A percentile compares a stretch with the other conserved stretches of the same genome.
Evolutionary conservation across 64 coral and sea anemone genomes (phyloP).

Genomic region (Exaiptasia diaphana): DNA sequence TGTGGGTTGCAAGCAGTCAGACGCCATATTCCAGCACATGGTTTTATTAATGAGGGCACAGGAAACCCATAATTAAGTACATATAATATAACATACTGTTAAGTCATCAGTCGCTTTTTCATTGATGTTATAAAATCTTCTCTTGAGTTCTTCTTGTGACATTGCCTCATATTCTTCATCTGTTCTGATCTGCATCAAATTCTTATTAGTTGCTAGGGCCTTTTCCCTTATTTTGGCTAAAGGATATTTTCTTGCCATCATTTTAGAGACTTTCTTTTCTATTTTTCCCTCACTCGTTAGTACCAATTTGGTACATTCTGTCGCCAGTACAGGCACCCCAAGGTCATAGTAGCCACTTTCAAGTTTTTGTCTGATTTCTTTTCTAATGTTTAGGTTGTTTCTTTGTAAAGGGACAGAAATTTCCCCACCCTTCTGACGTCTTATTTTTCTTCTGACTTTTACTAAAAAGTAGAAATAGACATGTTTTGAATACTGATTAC

Average conservation of each 20-base stretch:
- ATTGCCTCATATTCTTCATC: neutral
- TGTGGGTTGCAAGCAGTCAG: too few relatives aligned
- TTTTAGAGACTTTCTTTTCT: neutral
- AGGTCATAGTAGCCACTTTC: conserved; percentile 8
- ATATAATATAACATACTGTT: too few relatives aligned
- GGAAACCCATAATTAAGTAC: too few relatives aligned
- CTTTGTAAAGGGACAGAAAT: neutral
- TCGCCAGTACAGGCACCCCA: neutral
- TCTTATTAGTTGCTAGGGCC: neutral
- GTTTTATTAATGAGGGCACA: too few relatives aligned
- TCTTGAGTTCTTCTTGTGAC: neutral
- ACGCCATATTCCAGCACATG: too few relatives aligned
- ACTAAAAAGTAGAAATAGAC: too few relatives aligned
- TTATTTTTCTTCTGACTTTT: neutral
- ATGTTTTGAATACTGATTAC: too few relatives aligned
- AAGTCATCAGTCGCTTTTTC: neutral
- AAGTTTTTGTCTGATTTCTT: neutral
- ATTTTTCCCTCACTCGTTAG: conserved; percentile 1
- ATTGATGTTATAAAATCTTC: neutral
- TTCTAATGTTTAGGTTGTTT: neutral
- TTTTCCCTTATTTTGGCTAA: neutral
- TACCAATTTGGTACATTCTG: conserved; percentile 14
- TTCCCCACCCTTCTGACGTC: conserved; percentile 12
- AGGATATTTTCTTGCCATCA: neutral
- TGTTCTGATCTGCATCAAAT: neutral